phyloP scores from a whole-genome alignment of 2,113 vertebrate genomes.

The Mesembrinibis cayennensis region DNA sequence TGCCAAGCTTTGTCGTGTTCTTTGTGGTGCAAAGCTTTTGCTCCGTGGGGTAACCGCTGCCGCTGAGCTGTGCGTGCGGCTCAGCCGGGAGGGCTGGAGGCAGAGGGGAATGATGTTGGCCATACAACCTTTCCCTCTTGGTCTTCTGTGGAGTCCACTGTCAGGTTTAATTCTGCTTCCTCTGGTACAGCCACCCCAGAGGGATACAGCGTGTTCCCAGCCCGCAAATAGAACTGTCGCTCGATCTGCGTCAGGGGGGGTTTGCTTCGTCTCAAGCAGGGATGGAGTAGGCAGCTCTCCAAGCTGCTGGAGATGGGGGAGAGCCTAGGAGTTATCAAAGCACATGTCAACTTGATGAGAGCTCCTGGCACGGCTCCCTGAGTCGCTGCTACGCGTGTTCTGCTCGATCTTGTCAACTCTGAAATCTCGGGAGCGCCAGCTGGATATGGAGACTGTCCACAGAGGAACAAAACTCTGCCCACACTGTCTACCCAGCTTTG shows the following conservation, averaged over 20 bases:
- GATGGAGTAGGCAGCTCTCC: background rate
- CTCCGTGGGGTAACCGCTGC: fast-evolving
- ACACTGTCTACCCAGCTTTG: background rate
- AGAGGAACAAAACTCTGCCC: background rate
- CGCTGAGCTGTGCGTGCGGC: fast-evolving
- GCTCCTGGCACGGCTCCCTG: conserved; percentile 30
- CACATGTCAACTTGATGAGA: background rate
- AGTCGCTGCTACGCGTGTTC: background rate
- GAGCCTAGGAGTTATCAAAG: background rate
- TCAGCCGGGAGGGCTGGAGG: fast-evolving
- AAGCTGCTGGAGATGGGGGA: background rate
- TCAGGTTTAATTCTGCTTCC: background rate
- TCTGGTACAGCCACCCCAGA: background rate
- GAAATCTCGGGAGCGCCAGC: background rate
- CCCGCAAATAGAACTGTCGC: background rate
- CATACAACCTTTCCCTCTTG: background rate
- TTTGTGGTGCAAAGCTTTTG: background rate
- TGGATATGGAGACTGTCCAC: background rate
- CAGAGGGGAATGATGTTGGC: background rate
- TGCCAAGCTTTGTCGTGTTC: background rate
- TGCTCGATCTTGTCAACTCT: background rate
- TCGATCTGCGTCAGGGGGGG: fast-evolving
- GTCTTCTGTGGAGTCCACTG: background rate
- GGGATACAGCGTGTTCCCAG: background rate
- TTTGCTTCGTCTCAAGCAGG: fast-evolving